These are phyloP conservation scores for Spatula clypeata DNA, from an alignment of 2,797 vertebrate species.

Conservation along the genomic window DNA sequence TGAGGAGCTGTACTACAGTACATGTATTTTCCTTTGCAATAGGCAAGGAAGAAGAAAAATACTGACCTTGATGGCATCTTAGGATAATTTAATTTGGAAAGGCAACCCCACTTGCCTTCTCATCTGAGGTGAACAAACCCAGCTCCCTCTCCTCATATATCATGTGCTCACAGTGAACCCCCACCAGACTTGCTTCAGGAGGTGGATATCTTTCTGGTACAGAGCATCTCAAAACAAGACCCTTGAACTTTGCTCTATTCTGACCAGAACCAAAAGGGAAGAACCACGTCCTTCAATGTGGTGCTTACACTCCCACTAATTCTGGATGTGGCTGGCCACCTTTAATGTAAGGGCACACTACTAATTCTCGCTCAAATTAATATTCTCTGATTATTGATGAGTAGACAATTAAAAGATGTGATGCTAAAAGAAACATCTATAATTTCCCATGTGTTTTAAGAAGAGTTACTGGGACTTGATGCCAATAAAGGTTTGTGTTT, in stretches of 20 bases:
- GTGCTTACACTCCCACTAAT: rapidly evolving
- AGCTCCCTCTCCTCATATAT: neutral
- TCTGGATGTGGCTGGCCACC: rapidly evolving
- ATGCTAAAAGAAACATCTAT: neutral
- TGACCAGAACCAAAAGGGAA: neutral
- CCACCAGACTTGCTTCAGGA: rapidly evolving
- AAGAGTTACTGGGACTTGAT: neutral
- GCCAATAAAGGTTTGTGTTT: neutral
- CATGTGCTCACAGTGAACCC: rapidly evolving
- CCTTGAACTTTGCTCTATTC: neutral
- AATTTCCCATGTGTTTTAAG: neutral
- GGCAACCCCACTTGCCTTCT: neutral
- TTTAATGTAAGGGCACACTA: neutral
- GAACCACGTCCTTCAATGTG: neutral
- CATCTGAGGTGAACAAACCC: neutral
- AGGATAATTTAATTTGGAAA: neutral
- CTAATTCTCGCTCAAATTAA: neutral
- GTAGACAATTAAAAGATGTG: neutral
- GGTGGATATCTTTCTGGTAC: neutral
- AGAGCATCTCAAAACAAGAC: neutral
- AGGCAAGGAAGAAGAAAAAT: neutral
- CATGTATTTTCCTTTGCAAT: neutral
- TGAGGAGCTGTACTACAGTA: no score
- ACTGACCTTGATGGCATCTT: neutral
- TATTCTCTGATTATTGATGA: neutral